Evolutionary conservation across 1,140 invertebrate genomes (phyloP), one percentile per base, ranked within the genome.

Genomic region (Scylla paramamosain): DNA sequence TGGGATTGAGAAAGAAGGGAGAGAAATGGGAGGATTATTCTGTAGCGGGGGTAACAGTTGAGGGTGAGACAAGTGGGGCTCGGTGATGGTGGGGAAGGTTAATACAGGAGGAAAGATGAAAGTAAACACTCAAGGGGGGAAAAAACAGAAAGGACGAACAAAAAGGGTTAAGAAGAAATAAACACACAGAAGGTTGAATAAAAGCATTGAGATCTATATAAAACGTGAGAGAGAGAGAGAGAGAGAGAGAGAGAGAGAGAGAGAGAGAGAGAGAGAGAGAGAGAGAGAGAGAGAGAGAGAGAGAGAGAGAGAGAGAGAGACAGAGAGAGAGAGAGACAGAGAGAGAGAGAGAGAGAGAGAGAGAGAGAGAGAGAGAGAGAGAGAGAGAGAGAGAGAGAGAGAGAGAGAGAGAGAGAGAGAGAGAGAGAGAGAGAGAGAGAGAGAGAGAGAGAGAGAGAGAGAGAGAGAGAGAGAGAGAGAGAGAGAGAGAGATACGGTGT

Each of bases 271-370:
- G 84, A 86, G 84, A 86, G 84, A 86, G 84, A 86, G 84, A 86
- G 84, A 86, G 84, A 86, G 84, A 86, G 84, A n/a, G 20, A 86
- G 86, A 87, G 86, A 87, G 86, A 87, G 86, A 87, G 86, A 87
- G 86, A 87, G 86, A 87, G 86, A 87, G 86, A 87, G 86, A 87
- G 86, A 87, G 86, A 87, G 86, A 87, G 86, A 87, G 86, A 87
- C 10, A 87, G 86, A 87, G 86, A 87, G 86, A 87, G 86, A 87
- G 86, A 87, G 39, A 45, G 39, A 45, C 7, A 45, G 39, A 45
- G 39, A 45, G 39, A 45, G 39, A 45, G 39, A 39, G 39, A 45
- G 39, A 45, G 39, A 45, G 39, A 45, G 39, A 45, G 39, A 45
- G 39, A 45, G 25, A 45, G 39, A 45, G 25, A 45, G 25, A 45